Conservation (phyloP, 2,888 invertebrate genomes). For the Petrolisthes cinctipes region DNA sequence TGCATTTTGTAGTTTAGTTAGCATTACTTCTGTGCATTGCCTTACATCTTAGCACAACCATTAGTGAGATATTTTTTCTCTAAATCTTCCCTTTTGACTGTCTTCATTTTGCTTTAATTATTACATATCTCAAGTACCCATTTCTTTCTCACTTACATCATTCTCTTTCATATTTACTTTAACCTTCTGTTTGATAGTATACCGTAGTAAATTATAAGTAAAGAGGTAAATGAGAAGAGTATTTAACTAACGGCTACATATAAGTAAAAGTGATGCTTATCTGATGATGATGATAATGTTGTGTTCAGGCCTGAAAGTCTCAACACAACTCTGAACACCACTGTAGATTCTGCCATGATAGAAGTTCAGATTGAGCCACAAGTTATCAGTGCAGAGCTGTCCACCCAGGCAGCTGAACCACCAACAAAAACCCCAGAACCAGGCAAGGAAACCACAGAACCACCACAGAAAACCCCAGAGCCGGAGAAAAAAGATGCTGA, state of each 20-base stretch:
- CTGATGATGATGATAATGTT: constrained; percentile 21
- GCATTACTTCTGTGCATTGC: neutral
- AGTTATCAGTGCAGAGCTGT: constrained; percentile 43
- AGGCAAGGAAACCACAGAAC: neutral
- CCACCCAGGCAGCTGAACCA: constrained; percentile 22
- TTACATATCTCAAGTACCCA: neutral
- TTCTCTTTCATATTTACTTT: too few species aligned
- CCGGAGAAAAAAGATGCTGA: neutral
- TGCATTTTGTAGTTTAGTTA: neutral
- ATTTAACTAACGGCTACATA: neutral
- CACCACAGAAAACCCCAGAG: constrained; percentile 1
- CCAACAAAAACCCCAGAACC: constrained; percentile 9
- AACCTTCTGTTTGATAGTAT: too few species aligned
- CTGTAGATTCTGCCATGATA: constrained; percentile 58
- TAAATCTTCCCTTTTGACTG: neutral
- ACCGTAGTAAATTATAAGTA: too few species aligned
- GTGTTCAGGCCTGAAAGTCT: constrained; percentile 63
- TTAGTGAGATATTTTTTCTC: neutral
- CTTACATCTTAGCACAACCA: neutral
- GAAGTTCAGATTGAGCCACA: constrained; percentile 49
- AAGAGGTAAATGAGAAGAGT: neutral
- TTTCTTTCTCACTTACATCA: too few species aligned
- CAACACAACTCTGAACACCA: constrained; percentile 65
- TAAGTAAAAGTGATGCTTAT: neutral
- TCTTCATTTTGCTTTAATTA: neutral